Evolutionary conservation across 2,113 vertebrate species (phyloP).

Genomic region (Romanogobio albipinnatus): DNA sequence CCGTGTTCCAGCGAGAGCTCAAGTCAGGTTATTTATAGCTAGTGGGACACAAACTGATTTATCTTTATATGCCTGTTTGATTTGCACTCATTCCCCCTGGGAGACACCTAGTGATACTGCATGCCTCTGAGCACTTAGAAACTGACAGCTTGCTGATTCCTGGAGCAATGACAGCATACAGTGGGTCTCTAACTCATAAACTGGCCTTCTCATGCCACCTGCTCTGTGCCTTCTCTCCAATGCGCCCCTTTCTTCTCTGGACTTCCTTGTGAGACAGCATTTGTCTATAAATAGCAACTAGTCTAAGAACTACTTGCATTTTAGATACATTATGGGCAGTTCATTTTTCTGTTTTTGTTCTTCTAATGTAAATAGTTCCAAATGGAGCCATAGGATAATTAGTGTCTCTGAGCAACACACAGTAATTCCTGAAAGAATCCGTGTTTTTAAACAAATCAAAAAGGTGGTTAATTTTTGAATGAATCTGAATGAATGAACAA

Average conservation of each 20-base stretch:
- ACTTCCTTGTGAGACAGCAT: neutral
- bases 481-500: neutral
- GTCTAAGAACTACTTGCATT: neutral
- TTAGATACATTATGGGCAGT: neutral
- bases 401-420: neutral
- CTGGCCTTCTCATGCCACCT: neutral
- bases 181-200: slow-evolving; percentile 7
- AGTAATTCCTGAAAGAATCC: neutral
- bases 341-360: too few species aligned
- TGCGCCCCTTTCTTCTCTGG: neutral
- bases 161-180: slow-evolving; percentile 29
- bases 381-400: neutral
- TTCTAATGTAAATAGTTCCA: neutral
- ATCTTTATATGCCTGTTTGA: slow-evolving; percentile 57
- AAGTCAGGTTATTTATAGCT: slow-evolving; percentile 74
- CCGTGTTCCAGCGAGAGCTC: slow-evolving; percentile 72
- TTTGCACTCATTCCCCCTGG: slow-evolving; percentile 37
- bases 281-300: slow-evolving; percentile 3
- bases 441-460: neutral
- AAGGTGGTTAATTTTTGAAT: neutral
- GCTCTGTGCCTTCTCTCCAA: slow-evolving; percentile 1
- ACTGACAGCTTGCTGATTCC: slow-evolving; percentile 45
- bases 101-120: slow-evolving; percentile 42
- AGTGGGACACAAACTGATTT: slow-evolving; percentile 67
- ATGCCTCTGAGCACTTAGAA: slow-evolving; percentile 23